Evolutionary conservation across 2,113 vertebrate genomes (phyloP).

Genomic region (Tupaia tana): DNA sequence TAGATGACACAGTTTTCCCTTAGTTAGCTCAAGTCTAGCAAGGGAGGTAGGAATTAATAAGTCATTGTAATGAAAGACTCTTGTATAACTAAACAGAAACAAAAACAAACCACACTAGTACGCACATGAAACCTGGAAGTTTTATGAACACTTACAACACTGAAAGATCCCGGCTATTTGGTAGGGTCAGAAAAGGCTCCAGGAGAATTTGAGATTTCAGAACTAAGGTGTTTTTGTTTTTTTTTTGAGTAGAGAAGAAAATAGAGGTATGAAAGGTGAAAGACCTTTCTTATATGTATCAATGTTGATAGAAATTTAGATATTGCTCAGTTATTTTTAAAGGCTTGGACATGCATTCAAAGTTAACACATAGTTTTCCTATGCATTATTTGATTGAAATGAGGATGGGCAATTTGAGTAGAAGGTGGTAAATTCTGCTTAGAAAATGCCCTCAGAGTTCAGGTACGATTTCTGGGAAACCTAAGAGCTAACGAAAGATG

Average conservation of each 20-base stretch:
- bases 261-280: neutral
- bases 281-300: neutral
- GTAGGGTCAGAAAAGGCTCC: neutral
- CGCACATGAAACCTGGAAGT: neutral
- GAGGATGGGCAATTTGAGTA: neutral
- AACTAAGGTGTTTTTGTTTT: neutral
- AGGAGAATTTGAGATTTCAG: neutral
- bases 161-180: neutral
- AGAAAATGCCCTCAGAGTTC: slow-evolving; percentile 53
- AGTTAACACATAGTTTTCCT: neutral
- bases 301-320: neutral
- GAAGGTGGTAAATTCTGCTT: neutral
- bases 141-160: neutral
- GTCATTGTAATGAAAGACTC: neutral
- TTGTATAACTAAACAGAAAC: slow-evolving; percentile 5
- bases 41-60: neutral
- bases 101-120: neutral
- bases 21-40: neutral
- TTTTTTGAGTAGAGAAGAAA: neutral
- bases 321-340: slow-evolving; percentile 23
- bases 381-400: neutral
- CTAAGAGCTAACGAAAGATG: slow-evolving; percentile 12
- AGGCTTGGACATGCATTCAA: neutral
- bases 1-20: neutral
- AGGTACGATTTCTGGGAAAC: neutral